Base-by-base conservation (phyloP, 2,797 vertebrate genomes). In the Cyclopterus lumpus region DNA sequence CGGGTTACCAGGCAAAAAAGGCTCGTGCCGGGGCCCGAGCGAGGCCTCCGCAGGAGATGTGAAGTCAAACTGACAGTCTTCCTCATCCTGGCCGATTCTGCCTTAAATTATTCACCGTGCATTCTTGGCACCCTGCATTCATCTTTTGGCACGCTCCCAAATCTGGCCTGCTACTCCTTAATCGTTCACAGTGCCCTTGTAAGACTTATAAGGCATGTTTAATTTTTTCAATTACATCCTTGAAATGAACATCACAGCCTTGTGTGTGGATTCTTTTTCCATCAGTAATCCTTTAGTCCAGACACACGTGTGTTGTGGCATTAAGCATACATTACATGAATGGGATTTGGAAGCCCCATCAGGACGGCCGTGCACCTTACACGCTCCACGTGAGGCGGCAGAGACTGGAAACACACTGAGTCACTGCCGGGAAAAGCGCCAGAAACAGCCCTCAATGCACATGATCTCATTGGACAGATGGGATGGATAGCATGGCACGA, bases 21-120 rank as follows among this genome's bases (percentile, higher is more conserved):
- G 72, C 65, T 64, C 6, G 18, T 42, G 48, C 64, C 1, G 36
- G 67, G 71, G 69, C 36, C 57, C 28, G 58, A 71, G 46, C 77
- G 79, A 85, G 90, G 90, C 82, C 80, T 64, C 22, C 61, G 80
- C 77, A 83, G 58, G 54, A 71, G 73, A 49, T 30, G 54, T 60
- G 53, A 53, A 78, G 53, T 71, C 62, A 75, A 65, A 67, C 77
- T 32, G 60, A 80, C 63, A 44, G 61, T 68, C 67, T 32, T 68
- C 74, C 48, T 71, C 67, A 58, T 74, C 58, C 28, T 32, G 71
- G 65, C 66, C 71, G 64, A 75, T 75, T 81, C 75, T 49, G 72
- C 32, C 58, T 77, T 91, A 14, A 92, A 92, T 93, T 75, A 94
- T 92, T 91, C 72, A 92, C 78, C 0, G 10, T 70, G 62, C 58